Percentiles rank a stretch among this genome's conserved stretches.
Conservation (phyloP, 1,140 invertebrate genomes). For the Drosophila tristis region DNA sequence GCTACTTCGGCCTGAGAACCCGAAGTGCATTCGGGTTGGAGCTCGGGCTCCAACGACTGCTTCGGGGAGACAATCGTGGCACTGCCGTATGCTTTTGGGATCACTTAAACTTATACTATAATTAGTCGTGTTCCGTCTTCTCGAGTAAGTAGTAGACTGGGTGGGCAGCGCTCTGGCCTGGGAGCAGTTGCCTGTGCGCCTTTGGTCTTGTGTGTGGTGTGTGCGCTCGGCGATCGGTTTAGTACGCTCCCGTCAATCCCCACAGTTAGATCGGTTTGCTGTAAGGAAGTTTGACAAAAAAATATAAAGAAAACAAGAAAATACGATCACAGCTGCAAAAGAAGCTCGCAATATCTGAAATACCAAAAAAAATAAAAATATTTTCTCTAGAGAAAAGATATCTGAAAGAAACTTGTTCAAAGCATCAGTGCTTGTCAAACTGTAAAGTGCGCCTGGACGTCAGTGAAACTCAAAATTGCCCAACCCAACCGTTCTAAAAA, state of each 20-base stretch:
- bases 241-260: slow-evolving; percentile 79
- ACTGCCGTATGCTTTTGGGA: slow-evolving; percentile 62
- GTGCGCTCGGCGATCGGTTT: slow-evolving; percentile 60
- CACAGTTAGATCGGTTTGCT: slow-evolving; percentile 70
- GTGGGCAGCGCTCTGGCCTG: slow-evolving; percentile 32
- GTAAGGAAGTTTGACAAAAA: slow-evolving; percentile 47
- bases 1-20: slow-evolving; percentile 11
- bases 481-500: neutral
- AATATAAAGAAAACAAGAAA: slow-evolving; percentile 4
- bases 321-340: neutral
- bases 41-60: slow-evolving; percentile 12
- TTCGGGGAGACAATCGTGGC: slow-evolving; percentile 29
- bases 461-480: slow-evolving; percentile 9
- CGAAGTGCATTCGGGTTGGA: slow-evolving; percentile 3
- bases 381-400: slow-evolving; percentile 4
- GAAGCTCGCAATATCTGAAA: neutral
- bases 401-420: slow-evolving; percentile 1
- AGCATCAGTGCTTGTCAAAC: slow-evolving; percentile 51
- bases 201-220: slow-evolving; percentile 42
- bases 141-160: slow-evolving; percentile 79
- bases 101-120: slow-evolving; percentile 83
- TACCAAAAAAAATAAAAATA: slow-evolving; percentile 1
- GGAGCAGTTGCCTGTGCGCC: slow-evolving; percentile 40
- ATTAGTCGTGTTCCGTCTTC: slow-evolving; percentile 84
- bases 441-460: slow-evolving; percentile 22